Evolutionary conservation across 2,888 invertebrate genomes (phyloP).

Genomic region (Monoplex corrugatus): DNA sequence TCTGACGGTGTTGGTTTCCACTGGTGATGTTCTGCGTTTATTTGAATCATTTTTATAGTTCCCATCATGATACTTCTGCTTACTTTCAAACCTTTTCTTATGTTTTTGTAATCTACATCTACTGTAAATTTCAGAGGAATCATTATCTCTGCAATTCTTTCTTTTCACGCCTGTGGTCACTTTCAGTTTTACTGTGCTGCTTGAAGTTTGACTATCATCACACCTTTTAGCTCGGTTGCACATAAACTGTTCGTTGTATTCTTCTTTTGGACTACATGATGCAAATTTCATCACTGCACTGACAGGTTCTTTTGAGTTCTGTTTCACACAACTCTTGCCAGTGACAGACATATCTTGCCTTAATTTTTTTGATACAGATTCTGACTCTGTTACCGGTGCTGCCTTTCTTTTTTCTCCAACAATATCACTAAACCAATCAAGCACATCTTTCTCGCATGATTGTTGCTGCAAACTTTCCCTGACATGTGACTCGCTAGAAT

Average conservation of each 20-base stretch:
- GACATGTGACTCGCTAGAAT: too few relatives aligned
- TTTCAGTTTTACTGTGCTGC: background rate
- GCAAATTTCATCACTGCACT: background rate
- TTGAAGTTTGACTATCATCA: background rate
- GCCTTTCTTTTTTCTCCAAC: slow-evolving; percentile 20
- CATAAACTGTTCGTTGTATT: background rate
- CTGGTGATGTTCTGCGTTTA: background rate
- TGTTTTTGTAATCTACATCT: background rate
- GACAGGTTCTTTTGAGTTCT: background rate
- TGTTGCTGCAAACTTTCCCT: background rate
- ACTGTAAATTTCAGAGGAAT: background rate
- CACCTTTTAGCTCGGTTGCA: background rate
- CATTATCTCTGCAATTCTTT: background rate
- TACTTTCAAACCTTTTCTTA: background rate
- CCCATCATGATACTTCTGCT: background rate
- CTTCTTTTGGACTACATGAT: background rate
- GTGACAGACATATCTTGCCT: background rate
- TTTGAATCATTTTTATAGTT: background rate
- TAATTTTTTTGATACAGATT: background rate
- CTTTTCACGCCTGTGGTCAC: background rate
- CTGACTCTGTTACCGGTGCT: background rate
- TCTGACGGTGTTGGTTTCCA: background rate
- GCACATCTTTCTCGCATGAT: background rate
- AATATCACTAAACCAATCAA: slow-evolving; percentile 33
- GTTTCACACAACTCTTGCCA: background rate